Evolutionary conservation across 2,113 vertebrate species (phyloP), one percentile per base, ranked within the genome.

Genomic region (Triplophysa siluroides): DNA sequence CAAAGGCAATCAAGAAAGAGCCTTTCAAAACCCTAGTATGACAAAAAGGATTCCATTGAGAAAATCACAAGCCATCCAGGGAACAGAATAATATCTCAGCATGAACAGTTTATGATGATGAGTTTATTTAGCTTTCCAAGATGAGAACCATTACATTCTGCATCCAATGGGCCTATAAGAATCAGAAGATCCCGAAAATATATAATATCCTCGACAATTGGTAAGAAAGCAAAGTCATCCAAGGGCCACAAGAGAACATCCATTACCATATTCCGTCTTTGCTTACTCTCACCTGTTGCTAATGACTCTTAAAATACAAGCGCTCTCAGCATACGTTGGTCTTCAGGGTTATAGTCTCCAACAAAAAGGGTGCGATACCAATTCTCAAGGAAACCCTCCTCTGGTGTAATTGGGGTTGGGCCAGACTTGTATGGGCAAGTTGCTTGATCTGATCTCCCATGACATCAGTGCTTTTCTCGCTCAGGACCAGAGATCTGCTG

Each of bases 401-500:
- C 38, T 63, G 10, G 23, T 61, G 58, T 75, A 76, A n/a, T n/a
- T 47, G 41, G 43, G 33, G 73, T 41, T 45, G 41, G 19, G 71
- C 13, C 14, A 63, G 45, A 65, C 74, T 54, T 76, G 72, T 47
- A 75, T 47, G 72, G 72, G 38, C 72, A 75, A 45, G 58, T 75
- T 47, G 72, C 41, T 43, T 47, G 24, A 63, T 63, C 16, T 38
- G 23, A 63, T 29, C 72, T 47, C 72, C 62, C 60, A 65, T 76
- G 74, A 76, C 62, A 65, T 54, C 19, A 54, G 1, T 77, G 75
- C 54, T 52, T 65, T 77, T 66, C 43, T 16, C 75, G 23, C 26
- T 54, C 26, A 33, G 2, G 19, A 65, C 23, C 72, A 75, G 21
- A 45, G 14, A 75, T 26, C 41, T 75, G 41, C 63, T 75, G 2